A percentile compares a stretch with the other conserved stretches of the same genome.
Evolutionary conservation across 2,797 vertebrate species (phyloP).

Genomic region (Pseudochromis fuscus): DNA sequence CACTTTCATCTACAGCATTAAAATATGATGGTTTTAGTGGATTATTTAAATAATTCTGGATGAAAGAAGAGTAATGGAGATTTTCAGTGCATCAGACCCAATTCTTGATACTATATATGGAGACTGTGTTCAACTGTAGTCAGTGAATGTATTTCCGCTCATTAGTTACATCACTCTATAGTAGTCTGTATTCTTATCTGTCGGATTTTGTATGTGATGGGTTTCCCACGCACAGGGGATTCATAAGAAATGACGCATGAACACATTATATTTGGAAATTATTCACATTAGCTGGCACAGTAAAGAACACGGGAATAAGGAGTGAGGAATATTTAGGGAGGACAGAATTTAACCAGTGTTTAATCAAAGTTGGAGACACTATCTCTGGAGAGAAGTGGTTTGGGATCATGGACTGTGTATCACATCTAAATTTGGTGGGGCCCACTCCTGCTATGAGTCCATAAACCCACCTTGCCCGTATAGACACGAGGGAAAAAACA

Average conservation of each 20-base stretch:
- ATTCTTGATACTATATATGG: background rate
- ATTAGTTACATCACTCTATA: too few species aligned
- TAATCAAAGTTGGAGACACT: too few species aligned
- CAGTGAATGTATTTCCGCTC: background rate
- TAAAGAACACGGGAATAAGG: too few species aligned
- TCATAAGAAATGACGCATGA: background rate
- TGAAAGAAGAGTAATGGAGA: background rate
- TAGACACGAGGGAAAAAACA: too few species aligned
- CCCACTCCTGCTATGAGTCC: too few species aligned
- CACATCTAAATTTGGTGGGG: too few species aligned
- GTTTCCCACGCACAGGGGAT: background rate
- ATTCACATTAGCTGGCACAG: slow-evolving; percentile 19
- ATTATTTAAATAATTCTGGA: slow-evolving; percentile 16
- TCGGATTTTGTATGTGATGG: background rate
- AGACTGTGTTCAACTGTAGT: background rate
- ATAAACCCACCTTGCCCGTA: too few species aligned
- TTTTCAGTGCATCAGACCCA: background rate
- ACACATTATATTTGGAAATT: background rate
- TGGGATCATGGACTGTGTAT: too few species aligned
- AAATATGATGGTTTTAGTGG: slow-evolving; percentile 21
- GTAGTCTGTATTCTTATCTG: background rate
- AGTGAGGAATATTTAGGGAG: too few species aligned
- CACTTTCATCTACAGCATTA: slow-evolving; percentile 50
- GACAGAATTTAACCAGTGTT: too few species aligned
- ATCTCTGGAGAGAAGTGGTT: too few species aligned